Evolutionary conservation across 2,888 invertebrate genomes (phyloP).

Genomic region (Dichetophora obliterata): DNA sequence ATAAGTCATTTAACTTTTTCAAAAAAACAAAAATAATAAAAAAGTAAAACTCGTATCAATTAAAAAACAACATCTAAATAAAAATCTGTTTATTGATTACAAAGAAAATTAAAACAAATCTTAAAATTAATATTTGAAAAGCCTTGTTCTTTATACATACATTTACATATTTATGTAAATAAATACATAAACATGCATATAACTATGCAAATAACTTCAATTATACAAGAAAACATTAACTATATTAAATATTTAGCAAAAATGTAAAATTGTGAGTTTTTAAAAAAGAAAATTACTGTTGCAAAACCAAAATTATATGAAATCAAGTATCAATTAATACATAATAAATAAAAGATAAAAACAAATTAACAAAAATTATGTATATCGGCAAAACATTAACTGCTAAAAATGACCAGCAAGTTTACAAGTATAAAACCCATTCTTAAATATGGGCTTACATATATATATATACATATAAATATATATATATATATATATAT

Average conservation of each 20-base stretch:
- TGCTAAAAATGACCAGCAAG: conserved; percentile 41
- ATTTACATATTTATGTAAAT: conserved; percentile 59
- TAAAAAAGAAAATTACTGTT: conserved; percentile 65
- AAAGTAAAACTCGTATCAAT: conserved; percentile 46
- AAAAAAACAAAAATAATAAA: conserved; percentile 33
- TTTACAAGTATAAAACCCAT: conserved; percentile 29
- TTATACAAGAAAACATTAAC: conserved; percentile 54
- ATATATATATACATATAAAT: background rate
- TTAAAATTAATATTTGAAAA: conserved; percentile 43
- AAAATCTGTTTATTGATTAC: conserved; percentile 35
- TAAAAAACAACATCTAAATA: conserved; percentile 35
- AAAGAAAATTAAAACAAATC: conserved; percentile 46
- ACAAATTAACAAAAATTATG: conserved; percentile 36
- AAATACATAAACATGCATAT: conserved; percentile 54
- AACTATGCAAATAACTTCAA: conserved; percentile 49
- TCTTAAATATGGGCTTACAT: no score
- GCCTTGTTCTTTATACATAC: conserved; percentile 56
- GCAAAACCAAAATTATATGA: conserved; percentile 47
- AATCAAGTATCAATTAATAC: conserved; percentile 55
- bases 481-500: background rate
- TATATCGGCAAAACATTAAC: conserved; percentile 30
- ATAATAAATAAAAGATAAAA: conserved; percentile 42
- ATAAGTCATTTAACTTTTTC: conserved; percentile 4
- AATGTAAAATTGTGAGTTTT: conserved; percentile 67
- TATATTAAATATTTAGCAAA: conserved; percentile 65